Evolutionary conservation across 2,113 vertebrate species (phyloP), one percentile per base, ranked within the genome.

Genomic region (Gymnarchus niloticus): DNA sequence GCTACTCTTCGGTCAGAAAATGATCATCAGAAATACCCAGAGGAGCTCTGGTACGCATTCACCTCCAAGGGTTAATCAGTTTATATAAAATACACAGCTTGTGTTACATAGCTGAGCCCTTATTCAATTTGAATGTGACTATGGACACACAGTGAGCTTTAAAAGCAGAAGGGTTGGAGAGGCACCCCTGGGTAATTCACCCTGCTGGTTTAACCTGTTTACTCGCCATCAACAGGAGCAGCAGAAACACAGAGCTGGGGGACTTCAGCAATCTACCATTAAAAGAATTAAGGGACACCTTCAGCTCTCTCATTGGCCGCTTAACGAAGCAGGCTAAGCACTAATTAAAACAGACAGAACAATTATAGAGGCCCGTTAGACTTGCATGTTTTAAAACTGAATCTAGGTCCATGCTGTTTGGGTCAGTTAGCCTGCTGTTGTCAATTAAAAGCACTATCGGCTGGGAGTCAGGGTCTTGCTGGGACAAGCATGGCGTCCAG

Each of bases 391-490:
- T 88, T 87, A 88, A 89, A 89, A 89, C 84, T 86, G 85, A 48
- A 3, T 41, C 85, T 86, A 77, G 65, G 28, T 90, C 87, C 94
- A 93, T 93, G 93, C 93, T 94, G 94, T 93, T 94, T 93, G 94
- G 94, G 94, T 93, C 93, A 89, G 94, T 84, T 85, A 89, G 93
- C 92, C 92, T 92, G 93, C 92, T 94, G 93, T 91, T 92, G 93
- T 93, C 90, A 92, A 94, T 95, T 95, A 93, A 94, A 93, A 92
- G 91, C 92, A 93, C 90, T 93, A 94, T 96, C 95, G 95, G 95
- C 93, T 95, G 95, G 95, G 95, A 93, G 95, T 91, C 93, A 91
- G 90, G 89, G 91, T 94, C 94, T 94, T 91, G 94, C 93, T 95
- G 96, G 94, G 94, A 33, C 94, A 95, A 94, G 65, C n/a, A 14